phyloP scores from a whole-genome alignment of 2,888 invertebrate genomes.

The Penaeus monodon region DNA sequence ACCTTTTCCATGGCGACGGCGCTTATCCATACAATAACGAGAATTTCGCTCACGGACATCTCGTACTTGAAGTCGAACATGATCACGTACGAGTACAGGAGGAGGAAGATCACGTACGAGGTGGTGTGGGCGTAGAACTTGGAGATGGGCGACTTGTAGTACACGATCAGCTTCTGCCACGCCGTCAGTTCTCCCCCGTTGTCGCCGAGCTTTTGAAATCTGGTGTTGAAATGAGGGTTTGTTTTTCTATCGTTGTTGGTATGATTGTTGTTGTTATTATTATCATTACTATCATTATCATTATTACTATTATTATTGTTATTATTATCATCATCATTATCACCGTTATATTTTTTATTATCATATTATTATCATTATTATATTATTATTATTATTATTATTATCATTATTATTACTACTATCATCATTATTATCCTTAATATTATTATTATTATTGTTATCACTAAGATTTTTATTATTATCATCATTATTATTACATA shows the following conservation, averaged over 20 bases:
- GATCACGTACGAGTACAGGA: constrained; percentile 69
- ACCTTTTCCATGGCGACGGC: constrained; percentile 69
- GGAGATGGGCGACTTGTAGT: constrained; percentile 69
- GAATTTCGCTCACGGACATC: constrained; percentile 68
- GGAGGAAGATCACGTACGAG: constrained; percentile 69
- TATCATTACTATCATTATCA: no score
- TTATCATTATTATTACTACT: no score
- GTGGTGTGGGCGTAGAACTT: constrained; percentile 68
- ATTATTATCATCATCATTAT: no score
- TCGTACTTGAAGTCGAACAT: constrained; percentile 69
- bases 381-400: no score
- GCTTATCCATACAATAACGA: constrained; percentile 69
- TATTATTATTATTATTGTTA: no score
- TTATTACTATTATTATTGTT: no score
- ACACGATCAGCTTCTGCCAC: constrained; percentile 68
- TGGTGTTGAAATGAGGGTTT: background rate
- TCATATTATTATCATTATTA: no score
- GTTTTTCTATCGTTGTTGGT: background rate
- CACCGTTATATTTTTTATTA: no score
- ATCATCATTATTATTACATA: no score
- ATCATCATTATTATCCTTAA: no score
- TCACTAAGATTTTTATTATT: no score
- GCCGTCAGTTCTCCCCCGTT: constrained; percentile 65
- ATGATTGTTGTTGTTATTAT: background rate
- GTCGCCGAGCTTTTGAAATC: constrained; percentile 65